These are phyloP conservation scores for Solenodon paradoxus DNA, from an alignment of 2,113 vertebrate genomes.

Conservation along the genomic window DNA sequence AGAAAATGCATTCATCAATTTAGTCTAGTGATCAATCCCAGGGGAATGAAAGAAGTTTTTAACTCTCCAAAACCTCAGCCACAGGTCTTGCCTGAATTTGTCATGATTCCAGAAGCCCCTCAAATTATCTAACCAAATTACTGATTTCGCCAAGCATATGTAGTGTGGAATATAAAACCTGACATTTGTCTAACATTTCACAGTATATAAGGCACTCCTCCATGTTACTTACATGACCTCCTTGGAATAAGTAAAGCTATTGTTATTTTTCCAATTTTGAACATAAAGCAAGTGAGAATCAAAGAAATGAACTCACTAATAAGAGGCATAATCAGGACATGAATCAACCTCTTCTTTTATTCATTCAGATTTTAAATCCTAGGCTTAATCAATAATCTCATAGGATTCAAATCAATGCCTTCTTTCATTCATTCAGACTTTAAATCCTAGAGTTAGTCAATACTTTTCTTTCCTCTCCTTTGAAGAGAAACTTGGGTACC, in stretches of 20 bases:
- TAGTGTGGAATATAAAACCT: neutral
- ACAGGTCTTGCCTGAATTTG: neutral
- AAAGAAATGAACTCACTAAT: neutral
- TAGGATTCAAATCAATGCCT: conserved; percentile 41
- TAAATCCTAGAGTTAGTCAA: conserved; percentile 52
- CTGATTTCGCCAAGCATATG: neutral
- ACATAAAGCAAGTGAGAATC: neutral
- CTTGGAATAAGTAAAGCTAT: neutral
- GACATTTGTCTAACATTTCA: neutral
- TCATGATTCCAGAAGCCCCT: neutral
- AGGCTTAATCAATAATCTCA: conserved; percentile 38
- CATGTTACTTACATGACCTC: neutral
- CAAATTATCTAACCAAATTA: neutral
- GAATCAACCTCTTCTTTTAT: conserved; percentile 18
- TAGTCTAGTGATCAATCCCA: neutral
- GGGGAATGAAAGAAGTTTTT: neutral
- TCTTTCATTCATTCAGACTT: conserved; percentile 58
- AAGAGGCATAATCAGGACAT: conserved; percentile 7
- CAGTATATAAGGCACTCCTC: neutral
- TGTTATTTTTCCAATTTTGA: neutral
- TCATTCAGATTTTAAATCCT: conserved; percentile 3
- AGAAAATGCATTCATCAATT: neutral
- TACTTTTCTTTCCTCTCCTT: conserved; percentile 39
- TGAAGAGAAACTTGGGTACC: neutral
- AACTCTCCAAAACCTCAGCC: neutral